Evolutionary conservation across 2,797 vertebrate genomes (phyloP), one percentile per base, ranked within the genome.

Genomic region (Chaetodon trifasciatus): DNA sequence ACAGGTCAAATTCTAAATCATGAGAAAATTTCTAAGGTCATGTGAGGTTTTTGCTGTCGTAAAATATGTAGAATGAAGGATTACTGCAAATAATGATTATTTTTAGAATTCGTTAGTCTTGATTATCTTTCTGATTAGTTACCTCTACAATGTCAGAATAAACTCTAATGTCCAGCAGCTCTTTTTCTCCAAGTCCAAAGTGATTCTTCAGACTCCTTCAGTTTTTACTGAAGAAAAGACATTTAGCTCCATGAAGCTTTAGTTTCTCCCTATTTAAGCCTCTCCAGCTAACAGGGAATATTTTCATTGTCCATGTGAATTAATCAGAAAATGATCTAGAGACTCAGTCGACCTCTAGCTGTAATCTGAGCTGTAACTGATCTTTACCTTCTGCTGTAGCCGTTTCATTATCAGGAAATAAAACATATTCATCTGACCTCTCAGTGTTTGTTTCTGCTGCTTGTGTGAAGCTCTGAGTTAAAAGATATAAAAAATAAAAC

Each of bases 371-470:
- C 63, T 85, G 72, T 69, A 53, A 52, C 37, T 76, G 53, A 70
- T 77, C 70, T 74, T 68, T 63, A 64, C 47, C 39, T 70, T 70
- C 81, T 84, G 62, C 81, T 88, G 86, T 86, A 86, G 72, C 81
- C 44, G 57, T 81, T 79, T 81, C 16, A 77, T 35, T 68, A 74
- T 69, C 75, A 83, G 69, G 53, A 75, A 84, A 44, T 63, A 84
- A 88, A 61, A 62, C 10, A 10, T 32, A 79, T 47, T 80, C 46
- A 57, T 76, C 64, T 66, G 7, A 19, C n/a, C 32, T 39, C 24
- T 15, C 5, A 3, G 8, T 32, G 8, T 52, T 15, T 32, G 11
- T n/a, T 35, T 46, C 35, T 53, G 35, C 32, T 37, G 44, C 21
- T n/a, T 32, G n/a, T 23, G 40, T 39, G 21, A n/a, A 50, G 21